A percentile compares a stretch with the other conserved stretches of the same genome.
phyloP scores from a whole-genome alignment of 2,797 vertebrate species.

The Eulemur albifrons region DNA sequence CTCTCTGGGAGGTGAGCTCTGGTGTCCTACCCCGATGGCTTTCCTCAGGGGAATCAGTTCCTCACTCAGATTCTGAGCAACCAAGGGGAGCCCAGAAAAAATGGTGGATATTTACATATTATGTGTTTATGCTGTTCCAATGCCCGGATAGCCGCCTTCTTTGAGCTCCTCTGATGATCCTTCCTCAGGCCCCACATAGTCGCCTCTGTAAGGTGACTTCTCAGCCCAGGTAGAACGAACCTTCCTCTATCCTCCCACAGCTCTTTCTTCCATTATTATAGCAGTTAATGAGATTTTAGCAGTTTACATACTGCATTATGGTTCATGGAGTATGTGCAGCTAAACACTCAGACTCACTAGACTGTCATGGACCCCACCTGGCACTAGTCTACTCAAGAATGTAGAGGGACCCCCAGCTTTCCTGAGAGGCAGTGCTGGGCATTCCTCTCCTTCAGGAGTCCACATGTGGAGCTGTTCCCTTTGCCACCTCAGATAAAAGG shows the following conservation, averaged over 20 bases:
- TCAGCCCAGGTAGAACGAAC: not conserved
- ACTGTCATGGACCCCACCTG: not conserved
- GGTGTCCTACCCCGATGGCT: not conserved
- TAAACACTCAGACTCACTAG: not conserved
- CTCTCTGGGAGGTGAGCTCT: not conserved
- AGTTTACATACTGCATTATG: not conserved
- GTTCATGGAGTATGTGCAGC: not conserved
- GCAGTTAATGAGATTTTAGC: not conserved
- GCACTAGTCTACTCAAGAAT: not conserved
- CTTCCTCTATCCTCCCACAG: not conserved
- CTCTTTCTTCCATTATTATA: not conserved
- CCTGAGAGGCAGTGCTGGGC: too few species aligned
- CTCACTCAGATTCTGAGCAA: not conserved
- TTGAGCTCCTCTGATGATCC: not conserved
- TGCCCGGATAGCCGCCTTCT: not conserved
- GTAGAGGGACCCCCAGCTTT: not conserved
- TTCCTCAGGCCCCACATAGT: not conserved
- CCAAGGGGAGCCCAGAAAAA: not conserved
- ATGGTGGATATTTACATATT: not conserved
- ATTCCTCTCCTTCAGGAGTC: not conserved
- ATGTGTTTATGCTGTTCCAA: not conserved
- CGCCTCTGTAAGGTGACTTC: not conserved
- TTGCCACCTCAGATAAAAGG: not conserved
- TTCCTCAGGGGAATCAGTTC: not conserved
- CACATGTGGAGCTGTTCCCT: not conserved